phyloP scores from a whole-genome alignment of 2,888 invertebrate species.

The Hesperia comma region DNA sequence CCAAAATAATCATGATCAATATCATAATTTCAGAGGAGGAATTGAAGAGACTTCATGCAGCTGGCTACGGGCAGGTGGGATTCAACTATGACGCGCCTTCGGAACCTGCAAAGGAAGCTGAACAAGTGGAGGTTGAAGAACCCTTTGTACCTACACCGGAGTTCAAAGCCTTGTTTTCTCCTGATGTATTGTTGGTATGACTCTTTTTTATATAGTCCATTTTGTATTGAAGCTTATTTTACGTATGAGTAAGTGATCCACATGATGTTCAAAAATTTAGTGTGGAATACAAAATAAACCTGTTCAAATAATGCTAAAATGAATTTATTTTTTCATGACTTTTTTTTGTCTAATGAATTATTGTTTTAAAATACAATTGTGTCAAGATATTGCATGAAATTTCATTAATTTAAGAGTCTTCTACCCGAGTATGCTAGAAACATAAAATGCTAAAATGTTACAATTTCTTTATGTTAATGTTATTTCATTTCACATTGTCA shows the following conservation, averaged over 20 bases:
- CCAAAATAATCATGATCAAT: neutral
- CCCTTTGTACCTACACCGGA: constrained; percentile 89
- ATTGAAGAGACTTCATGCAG: constrained; percentile 92
- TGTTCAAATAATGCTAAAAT: too few species aligned
- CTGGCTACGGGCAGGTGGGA: constrained; percentile 89
- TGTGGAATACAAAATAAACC: too few species aligned
- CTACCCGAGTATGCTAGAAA: too few species aligned
- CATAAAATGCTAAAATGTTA: too few species aligned
- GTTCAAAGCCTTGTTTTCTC: constrained; percentile 87
- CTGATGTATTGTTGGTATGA: constrained; percentile 88
- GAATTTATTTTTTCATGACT: neutral
- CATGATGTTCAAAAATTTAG: too few species aligned
- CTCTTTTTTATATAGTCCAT: neutral
- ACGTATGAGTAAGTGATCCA: too few species aligned
- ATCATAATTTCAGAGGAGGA: constrained; percentile 90
- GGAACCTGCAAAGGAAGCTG: constrained; percentile 76
- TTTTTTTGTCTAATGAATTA: neutral
- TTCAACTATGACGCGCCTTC: constrained; percentile 88
- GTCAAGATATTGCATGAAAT: too few species aligned
- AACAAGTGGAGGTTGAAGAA: constrained; percentile 88
- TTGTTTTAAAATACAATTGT: neutral
- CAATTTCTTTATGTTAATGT: too few species aligned
- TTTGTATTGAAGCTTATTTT: too few species aligned
- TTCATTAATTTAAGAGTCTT: too few species aligned
- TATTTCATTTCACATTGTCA: constrained; percentile 44